Evolutionary conservation across 2,797 vertebrate species (phyloP).

Genomic region (Merluccius polli): DNA sequence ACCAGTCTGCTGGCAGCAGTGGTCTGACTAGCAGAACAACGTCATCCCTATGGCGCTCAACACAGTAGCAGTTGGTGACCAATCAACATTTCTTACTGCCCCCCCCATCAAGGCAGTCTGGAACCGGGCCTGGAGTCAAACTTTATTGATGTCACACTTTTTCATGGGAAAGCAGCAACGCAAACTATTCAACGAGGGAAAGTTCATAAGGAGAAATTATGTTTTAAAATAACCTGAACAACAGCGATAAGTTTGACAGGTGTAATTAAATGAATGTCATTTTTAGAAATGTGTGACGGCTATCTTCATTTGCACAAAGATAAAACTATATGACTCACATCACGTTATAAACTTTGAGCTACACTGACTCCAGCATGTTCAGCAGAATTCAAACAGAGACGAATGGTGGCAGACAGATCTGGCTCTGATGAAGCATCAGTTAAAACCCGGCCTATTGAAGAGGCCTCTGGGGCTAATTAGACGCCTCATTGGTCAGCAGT

Average conservation of each 20-base stretch:
- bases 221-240: not conserved
- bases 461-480: not conserved
- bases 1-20: no score
- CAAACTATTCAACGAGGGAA: not conserved
- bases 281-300: not conserved
- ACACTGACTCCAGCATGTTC: not conserved
- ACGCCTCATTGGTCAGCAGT: slow-evolving; percentile 22
- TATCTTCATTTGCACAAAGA: not conserved
- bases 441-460: not conserved
- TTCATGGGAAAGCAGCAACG: not conserved
- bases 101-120: no score
- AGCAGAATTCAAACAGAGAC: not conserved
- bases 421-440: not conserved
- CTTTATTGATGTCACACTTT: not conserved
- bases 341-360: not conserved
- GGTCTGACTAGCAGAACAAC: no score
- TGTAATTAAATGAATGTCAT: not conserved
- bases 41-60: no score
- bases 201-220: no score
- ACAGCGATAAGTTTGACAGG: not conserved
- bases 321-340: not conserved
- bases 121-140: no score
- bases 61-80: no score
- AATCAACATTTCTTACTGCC: no score
- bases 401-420: not conserved